Conservation (phyloP, 2,797 vertebrate genomes). For the Phrynocephalus guinanensis region DNA sequence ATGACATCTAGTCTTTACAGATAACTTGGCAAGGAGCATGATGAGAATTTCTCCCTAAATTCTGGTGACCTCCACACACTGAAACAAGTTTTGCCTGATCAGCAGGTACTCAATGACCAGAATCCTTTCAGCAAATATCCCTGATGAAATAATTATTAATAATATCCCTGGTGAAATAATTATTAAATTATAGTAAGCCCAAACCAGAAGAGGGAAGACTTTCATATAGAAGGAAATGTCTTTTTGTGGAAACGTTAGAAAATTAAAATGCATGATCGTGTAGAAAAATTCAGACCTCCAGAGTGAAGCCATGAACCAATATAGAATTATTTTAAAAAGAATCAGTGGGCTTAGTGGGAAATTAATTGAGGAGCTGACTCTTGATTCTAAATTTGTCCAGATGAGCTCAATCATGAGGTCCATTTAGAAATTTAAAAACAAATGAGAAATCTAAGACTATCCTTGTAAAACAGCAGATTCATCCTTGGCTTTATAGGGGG, state of each 20-base stretch:
- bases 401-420: not conserved
- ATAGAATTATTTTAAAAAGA: too few species aligned
- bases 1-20: too few species aligned
- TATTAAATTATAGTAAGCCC: not conserved
- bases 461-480: not conserved
- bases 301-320: not conserved
- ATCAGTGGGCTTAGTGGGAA: too few species aligned
- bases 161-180: not conserved
- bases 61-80: not conserved
- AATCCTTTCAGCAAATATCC: not conserved
- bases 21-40: too few species aligned
- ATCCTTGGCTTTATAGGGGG: constrained; percentile 4
- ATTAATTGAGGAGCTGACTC: not conserved
- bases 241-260: constrained; percentile 14
- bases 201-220: not conserved
- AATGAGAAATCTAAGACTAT: not conserved
- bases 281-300: too few species aligned
- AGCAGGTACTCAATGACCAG: too few species aligned
- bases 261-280: not conserved
- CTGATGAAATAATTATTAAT: not conserved
- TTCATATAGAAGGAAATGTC: too few species aligned
- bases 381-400: not conserved
- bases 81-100: not conserved
- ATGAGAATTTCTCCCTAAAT: too few species aligned
- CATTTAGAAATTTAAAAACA: not conserved